A percentile compares a stretch with the other conserved stretches of the same genome.
Conservation (phyloP, 1,140 invertebrate species). For the Lordiphosa clarofinis region DNA sequence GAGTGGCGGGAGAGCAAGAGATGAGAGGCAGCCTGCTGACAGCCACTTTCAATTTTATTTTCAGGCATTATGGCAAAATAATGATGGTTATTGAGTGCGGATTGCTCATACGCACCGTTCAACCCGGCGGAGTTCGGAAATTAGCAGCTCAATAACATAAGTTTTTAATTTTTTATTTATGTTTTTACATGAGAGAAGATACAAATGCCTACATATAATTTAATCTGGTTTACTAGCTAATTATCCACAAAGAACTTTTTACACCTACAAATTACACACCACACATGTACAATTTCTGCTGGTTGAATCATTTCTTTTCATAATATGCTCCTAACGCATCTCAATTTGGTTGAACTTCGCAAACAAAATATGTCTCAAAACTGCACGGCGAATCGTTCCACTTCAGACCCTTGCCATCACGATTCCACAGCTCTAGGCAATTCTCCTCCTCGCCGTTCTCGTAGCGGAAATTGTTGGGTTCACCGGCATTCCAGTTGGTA, state of each 20-base stretch:
- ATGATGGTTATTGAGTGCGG: constrained; percentile 47
- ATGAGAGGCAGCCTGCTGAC: constrained; percentile 20
- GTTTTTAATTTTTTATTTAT: constrained; percentile 22
- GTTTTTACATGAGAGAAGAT: constrained; percentile 61
- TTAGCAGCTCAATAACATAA: not conserved
- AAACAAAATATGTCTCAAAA: constrained; percentile 95
- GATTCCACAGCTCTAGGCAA: constrained; percentile 93
- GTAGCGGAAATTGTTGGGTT: constrained; percentile 94
- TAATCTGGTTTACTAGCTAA: constrained; percentile 67
- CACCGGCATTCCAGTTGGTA: constrained; percentile 95
- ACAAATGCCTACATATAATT: constrained; percentile 62
- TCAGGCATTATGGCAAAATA: constrained; percentile 51
- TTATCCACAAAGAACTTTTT: constrained; percentile 41
- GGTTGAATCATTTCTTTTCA: not conserved
- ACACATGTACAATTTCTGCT: constrained; percentile 6
- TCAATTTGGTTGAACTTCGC: constrained; percentile 86
- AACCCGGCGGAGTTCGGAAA: constrained; percentile 18
- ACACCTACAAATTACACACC: constrained; percentile 18
- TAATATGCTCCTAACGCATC: not conserved
- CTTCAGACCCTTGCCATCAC: constrained; percentile 93
- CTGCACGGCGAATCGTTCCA: constrained; percentile 96
- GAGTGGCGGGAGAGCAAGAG: not conserved
- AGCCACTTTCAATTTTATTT: constrained; percentile 74
- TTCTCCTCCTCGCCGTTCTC: constrained; percentile 96
- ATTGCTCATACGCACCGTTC: constrained; percentile 70